Base-by-base conservation (phyloP, 1,140 invertebrate species). In the Dendroctonus valens region DNA sequence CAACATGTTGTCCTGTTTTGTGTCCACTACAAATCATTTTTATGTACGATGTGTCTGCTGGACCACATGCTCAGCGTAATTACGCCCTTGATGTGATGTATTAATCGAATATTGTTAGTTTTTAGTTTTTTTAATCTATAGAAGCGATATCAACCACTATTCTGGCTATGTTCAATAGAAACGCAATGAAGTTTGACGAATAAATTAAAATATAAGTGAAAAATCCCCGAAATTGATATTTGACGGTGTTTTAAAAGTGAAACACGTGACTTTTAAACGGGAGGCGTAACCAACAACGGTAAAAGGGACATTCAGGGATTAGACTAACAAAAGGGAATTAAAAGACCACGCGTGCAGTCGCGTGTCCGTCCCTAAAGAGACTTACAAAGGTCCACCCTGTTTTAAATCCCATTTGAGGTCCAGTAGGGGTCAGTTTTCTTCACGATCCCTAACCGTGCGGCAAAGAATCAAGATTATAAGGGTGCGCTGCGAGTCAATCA, bases 401-500 rank as follows among this genome's bases (percentile, higher is more conserved):
- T 67, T 67, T 61, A 67, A 67, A 67, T 67, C 65, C 50, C 60
- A 67, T 67, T 67, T 67, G 59, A 67, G 58, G 58, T 60, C 58
- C 59, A 39, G 59, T 39, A 53, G 44, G 65, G 59, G 65, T 62
- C 65, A 61, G 65, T 62, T 67, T 67, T 55, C 51, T 62, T 67
- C 52, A 63, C 60, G 60, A 54, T 41, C 42, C 55, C 59, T 59
- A 53, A 53, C 51, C 63, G 63, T 54, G 60, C 60, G 63, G 63
- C 44, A 59, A 66, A 54, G 65, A 66, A 49, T 53, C 48, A 46
- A 61, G 58, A 67, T 67, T 67, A 55, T 54, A 54, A 44, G 59
- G 65, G 65, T 54, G 50, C 44, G 41, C 58, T 39, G 6, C 58
- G 59, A 67, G 65, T 67, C 65, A 76, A 77, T 77, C 75, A 73